Evolutionary conservation across 2,888 invertebrate genomes (phyloP).

Genomic region (Malthinus flaveolus): DNA sequence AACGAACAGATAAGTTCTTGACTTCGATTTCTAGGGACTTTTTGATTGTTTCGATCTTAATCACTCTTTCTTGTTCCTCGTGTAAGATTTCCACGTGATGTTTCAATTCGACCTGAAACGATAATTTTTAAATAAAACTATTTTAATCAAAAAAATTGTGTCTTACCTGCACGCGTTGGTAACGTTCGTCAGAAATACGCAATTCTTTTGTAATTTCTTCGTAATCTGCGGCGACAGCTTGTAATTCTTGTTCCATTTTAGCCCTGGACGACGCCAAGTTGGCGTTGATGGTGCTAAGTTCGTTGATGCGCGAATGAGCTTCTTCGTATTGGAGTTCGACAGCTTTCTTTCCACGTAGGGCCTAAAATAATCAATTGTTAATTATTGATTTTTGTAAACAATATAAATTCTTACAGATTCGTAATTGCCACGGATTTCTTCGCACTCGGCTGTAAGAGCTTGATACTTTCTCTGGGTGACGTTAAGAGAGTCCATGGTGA

Average conservation of each 20-base stretch:
- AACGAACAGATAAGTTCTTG: conserved; percentile 88
- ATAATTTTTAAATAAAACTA: conserved; percentile 3
- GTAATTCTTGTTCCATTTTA: conserved; percentile 93
- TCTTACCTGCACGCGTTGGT: conserved; percentile 81
- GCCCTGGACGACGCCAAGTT: conserved; percentile 92
- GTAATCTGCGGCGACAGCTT: conserved; percentile 90
- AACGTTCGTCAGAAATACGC: conserved; percentile 91
- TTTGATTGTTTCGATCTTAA: conserved; percentile 97
- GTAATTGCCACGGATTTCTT: conserved; percentile 91
- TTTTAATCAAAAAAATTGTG: background rate
- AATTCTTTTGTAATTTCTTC: conserved; percentile 97
- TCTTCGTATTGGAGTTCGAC: conserved; percentile 92
- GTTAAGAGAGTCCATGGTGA: conserved; percentile 91
- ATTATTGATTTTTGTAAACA: background rate
- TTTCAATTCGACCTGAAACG: conserved; percentile 79
- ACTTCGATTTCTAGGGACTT: conserved; percentile 97
- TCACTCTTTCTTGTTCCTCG: conserved; percentile 95
- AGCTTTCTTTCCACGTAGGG: conserved; percentile 88
- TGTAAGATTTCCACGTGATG: conserved; percentile 92
- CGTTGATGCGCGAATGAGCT: conserved; percentile 87
- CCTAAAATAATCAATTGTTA: conserved; percentile 57
- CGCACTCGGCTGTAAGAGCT: conserved; percentile 91
- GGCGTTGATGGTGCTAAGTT: conserved; percentile 92
- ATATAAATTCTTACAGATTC: conserved; percentile 65
- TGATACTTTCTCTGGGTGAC: conserved; percentile 89